phyloP scores from a whole-genome alignment of 2,888 invertebrate genomes.

The Noctuana brunneofusca region DNA sequence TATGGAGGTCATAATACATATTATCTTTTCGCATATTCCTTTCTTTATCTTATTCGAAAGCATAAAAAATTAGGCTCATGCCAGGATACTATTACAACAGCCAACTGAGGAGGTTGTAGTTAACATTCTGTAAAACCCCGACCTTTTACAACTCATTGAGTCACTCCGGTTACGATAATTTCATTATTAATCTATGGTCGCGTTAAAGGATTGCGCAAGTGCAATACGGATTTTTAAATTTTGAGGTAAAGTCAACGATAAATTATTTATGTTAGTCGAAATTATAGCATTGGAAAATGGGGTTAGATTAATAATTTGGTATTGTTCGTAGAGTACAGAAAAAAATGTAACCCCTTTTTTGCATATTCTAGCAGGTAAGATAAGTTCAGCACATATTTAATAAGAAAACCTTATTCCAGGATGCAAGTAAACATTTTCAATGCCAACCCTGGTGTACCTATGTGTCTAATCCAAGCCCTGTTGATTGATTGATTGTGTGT shows the following conservation, averaged over 20 bases:
- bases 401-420: too few species aligned
- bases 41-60: too few species aligned
- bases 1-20: too few species aligned
- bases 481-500: conserved; percentile 37
- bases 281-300: too few species aligned
- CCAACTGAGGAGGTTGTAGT: not conserved
- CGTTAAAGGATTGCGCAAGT: not conserved
- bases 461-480: not conserved
- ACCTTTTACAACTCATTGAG: not conserved
- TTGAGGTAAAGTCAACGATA: not conserved
- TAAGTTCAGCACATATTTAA: too few species aligned
- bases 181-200: conserved; percentile 1
- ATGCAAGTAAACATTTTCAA: not conserved
- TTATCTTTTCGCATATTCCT: too few species aligned
- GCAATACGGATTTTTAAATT: not conserved
- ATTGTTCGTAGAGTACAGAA: too few species aligned
- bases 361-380: too few species aligned
- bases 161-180: not conserved
- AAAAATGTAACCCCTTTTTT: too few species aligned
- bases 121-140: not conserved
- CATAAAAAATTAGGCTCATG: too few species aligned
- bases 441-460: not conserved
- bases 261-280: too few species aligned
- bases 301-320: too few species aligned
- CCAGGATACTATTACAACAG: not conserved